Evolutionary conservation across 2,113 vertebrate species (phyloP).

Genomic region (Phodopus roborovskii): DNA sequence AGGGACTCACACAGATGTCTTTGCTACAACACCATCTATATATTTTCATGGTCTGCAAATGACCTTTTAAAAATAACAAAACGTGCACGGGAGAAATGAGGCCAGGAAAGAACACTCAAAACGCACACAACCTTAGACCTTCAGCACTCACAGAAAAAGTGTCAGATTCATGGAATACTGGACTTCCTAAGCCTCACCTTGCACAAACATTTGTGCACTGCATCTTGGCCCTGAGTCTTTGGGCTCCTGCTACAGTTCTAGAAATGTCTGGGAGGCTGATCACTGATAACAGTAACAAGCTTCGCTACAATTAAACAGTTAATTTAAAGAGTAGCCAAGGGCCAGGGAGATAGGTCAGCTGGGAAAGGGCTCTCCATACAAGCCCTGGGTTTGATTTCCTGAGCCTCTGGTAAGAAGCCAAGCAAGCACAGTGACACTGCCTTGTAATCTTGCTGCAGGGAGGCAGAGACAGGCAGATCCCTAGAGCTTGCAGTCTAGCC

Average conservation of each 20-base stretch:
- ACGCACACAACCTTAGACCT: background rate
- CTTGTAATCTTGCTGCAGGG: background rate
- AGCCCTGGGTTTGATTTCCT: background rate
- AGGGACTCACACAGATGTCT: background rate
- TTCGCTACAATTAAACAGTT: constrained; percentile 32
- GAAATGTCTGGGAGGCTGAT: background rate
- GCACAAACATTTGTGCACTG: background rate
- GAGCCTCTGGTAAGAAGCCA: background rate
- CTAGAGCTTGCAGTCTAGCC: background rate
- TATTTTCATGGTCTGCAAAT: background rate
- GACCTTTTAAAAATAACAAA: background rate
- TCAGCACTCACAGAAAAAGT: background rate
- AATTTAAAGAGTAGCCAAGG: background rate
- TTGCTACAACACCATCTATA: background rate
- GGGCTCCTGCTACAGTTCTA: background rate
- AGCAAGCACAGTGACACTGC: too few species aligned
- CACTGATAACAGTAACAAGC: background rate
- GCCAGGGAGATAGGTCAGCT: background rate
- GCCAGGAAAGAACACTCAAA: background rate
- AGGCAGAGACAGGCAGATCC: background rate
- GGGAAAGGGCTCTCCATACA: background rate
- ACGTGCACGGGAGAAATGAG: background rate
- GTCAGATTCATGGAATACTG: constrained; percentile 13
- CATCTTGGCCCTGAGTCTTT: background rate
- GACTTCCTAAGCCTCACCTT: background rate